Conservation (phyloP, 2,113 vertebrate genomes). For the Donacobius atricapilla region DNA sequence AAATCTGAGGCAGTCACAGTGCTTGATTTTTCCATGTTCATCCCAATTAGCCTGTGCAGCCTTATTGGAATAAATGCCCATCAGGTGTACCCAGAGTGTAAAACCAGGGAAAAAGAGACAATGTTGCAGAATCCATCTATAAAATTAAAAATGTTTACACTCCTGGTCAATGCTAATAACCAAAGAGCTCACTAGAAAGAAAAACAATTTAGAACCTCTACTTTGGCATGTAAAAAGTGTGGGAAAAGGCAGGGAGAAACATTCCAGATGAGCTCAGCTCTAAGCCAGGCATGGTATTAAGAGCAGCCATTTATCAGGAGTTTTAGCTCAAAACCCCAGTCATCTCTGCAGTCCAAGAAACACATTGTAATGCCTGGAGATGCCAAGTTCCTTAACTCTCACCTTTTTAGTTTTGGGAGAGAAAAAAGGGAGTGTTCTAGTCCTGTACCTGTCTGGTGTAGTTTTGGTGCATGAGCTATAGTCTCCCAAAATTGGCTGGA, state of each 20-base stretch:
- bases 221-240: not conserved
- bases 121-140: not conserved
- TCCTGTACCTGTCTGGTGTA: not conserved
- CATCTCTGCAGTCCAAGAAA: not conserved
- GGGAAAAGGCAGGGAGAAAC: not conserved
- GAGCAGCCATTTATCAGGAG: not conserved
- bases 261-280: not conserved
- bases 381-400: not conserved
- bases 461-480: not conserved
- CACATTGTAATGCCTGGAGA: not conserved
- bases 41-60: not conserved
- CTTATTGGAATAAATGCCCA: slow-evolving; percentile 2
- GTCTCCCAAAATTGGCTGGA: not conserved
- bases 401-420: not conserved
- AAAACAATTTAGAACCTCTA: not conserved
- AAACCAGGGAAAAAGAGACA: not conserved
- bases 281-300: not conserved
- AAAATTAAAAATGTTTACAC: not conserved
- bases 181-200: not conserved
- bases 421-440: not conserved
- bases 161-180: not conserved
- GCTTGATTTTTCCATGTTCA: not conserved
- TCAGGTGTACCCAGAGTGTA: not conserved
- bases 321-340: not conserved
- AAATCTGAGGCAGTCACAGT: not conserved